phyloP scores from a whole-genome alignment of 1,140 invertebrate genomes.

The Nephila pilipes region DNA sequence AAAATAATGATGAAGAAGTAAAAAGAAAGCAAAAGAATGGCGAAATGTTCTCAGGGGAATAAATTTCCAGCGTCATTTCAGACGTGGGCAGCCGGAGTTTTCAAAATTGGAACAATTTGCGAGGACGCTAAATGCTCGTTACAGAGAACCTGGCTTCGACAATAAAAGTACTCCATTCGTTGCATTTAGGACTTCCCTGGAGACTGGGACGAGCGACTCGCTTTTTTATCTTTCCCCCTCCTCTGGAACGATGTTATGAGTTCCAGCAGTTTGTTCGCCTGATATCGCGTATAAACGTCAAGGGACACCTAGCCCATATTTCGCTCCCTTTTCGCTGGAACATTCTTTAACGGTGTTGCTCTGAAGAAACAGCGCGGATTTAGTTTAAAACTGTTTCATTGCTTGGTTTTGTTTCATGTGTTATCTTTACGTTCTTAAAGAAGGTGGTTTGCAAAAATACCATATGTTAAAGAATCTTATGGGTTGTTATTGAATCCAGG shows the following conservation, averaged over 20 bases:
- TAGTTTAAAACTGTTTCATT: background rate
- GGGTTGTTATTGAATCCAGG: no score
- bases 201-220: background rate
- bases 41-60: constrained; percentile 47
- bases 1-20: background rate
- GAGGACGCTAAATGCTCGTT: constrained; percentile 75
- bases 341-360: background rate
- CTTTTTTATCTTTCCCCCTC: constrained; percentile 42
- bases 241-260: constrained; percentile 59
- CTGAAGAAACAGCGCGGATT: background rate
- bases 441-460: no score
- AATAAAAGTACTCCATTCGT: constrained; percentile 70
- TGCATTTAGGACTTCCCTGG: constrained; percentile 69
- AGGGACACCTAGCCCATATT: background rate
- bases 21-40: constrained; percentile 8
- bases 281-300: constrained; percentile 53
- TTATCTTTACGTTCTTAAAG: no score
- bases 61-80: constrained; percentile 68
- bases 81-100: constrained; percentile 39
- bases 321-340: background rate
- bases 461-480: no score
- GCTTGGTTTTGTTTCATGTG: background rate
- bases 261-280: constrained; percentile 57
- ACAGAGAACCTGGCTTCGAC: constrained; percentile 69
- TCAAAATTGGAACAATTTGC: constrained; percentile 76